Conservation (phyloP, 2,797 vertebrate species). For the Lepilemur ruficaudatus region DNA sequence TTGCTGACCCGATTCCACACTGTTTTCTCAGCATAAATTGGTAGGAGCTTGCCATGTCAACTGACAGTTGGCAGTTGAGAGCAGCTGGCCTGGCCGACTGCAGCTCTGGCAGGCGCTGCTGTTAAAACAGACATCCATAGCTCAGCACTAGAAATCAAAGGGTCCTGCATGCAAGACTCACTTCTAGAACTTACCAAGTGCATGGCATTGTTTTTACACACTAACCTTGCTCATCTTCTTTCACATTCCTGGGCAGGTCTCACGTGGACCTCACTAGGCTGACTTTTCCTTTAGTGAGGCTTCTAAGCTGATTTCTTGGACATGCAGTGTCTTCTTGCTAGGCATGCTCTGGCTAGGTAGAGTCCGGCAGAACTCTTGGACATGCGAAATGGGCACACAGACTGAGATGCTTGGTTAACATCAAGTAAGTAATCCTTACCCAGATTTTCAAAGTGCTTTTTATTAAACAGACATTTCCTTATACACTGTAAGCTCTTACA, state of each 20-base stretch:
- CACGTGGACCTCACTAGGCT: conserved; percentile 60
- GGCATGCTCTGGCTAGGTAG: conserved; percentile 83
- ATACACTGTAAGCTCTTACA: background rate
- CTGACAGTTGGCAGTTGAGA: conserved; percentile 42
- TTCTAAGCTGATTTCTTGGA: conserved; percentile 85
- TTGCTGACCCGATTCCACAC: conserved; percentile 40
- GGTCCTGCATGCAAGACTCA: conserved; percentile 58
- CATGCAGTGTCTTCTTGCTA: conserved; percentile 83
- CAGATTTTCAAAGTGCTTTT: conserved; percentile 59
- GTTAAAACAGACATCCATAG: conserved; percentile 59
- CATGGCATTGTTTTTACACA: conserved; percentile 79
- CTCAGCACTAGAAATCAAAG: background rate
- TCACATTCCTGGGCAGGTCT: conserved; percentile 79
- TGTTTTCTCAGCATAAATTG: conserved; percentile 38
- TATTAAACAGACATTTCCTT: conserved; percentile 4
- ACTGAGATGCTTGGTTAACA: conserved; percentile 81
- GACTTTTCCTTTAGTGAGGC: conserved; percentile 80
- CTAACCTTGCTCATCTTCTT: conserved; percentile 84
- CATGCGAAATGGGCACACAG: conserved; percentile 78
- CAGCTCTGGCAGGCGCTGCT: background rate
- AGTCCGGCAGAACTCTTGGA: conserved; percentile 77
- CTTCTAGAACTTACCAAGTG: conserved; percentile 74
- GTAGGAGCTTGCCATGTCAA: background rate
- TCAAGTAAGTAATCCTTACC: conserved; percentile 83
- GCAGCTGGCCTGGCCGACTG: conserved; percentile 5